phyloP scores from a whole-genome alignment of 2,797 vertebrate species.

The Leptatherina wallacei region DNA sequence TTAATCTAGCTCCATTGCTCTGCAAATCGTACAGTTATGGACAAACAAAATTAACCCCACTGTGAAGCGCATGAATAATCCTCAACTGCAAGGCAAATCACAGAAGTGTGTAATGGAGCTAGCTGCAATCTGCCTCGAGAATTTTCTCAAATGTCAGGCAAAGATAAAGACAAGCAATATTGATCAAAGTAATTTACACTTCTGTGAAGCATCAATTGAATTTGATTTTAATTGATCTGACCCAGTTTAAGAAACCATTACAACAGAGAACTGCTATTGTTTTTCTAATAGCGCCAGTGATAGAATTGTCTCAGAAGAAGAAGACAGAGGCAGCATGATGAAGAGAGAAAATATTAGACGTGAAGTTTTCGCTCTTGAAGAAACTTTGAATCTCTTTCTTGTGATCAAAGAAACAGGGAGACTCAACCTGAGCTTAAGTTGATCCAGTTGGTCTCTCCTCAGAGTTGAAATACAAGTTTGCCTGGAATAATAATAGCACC shows the following conservation, averaged over 20 bases:
- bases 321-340: constrained; percentile 10
- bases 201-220: constrained; percentile 38
- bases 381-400: constrained; percentile 55
- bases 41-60: constrained; percentile 31
- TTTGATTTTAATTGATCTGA: constrained; percentile 41
- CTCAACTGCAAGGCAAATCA: constrained; percentile 39
- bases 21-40: constrained; percentile 33
- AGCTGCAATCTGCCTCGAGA: constrained; percentile 45
- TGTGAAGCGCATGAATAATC: constrained; percentile 41
- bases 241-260: constrained; percentile 53
- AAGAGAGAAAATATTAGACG: constrained; percentile 15
- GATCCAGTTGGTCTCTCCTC: constrained; percentile 54
- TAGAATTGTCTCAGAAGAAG: constrained; percentile 5
- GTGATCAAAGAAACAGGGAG: constrained; percentile 65
- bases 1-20: constrained; percentile 22
- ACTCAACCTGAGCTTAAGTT: constrained; percentile 55
- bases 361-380: constrained; percentile 43
- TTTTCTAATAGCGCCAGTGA: background rate
- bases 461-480: constrained; percentile 54
- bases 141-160: constrained; percentile 53
- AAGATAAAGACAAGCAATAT: constrained; percentile 48
- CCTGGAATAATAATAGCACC: constrained; percentile 71
- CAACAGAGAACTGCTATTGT: background rate
- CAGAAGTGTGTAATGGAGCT: constrained; percentile 55
- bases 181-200: constrained; percentile 31